A percentile compares a stretch with the other conserved stretches of the same genome.
These are phyloP conservation scores for Drosophila ercepeae DNA, from an alignment of 1,140 invertebrate genomes.

Conservation along the genomic window DNA sequence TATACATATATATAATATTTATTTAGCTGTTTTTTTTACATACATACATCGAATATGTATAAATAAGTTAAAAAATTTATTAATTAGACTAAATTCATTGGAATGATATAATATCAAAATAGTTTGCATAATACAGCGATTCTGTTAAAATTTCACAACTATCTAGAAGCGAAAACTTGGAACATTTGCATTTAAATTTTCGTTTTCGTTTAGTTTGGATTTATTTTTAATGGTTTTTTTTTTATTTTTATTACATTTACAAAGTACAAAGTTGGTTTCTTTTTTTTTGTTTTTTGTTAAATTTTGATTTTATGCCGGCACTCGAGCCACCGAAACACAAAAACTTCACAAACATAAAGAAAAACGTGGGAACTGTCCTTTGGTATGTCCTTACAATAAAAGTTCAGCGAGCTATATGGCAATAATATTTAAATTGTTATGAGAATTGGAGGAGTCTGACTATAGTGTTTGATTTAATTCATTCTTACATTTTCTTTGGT, in stretches of 20 bases:
- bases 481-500: constrained; percentile 48
- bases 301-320: constrained; percentile 22
- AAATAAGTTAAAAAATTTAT: constrained; percentile 82
- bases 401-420: constrained; percentile 29
- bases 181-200: constrained; percentile 36
- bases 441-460: constrained; percentile 56
- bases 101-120: constrained; percentile 83
- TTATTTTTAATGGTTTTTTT: constrained; percentile 12
- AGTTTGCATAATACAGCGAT: constrained; percentile 78
- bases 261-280: constrained; percentile 48
- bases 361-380: constrained; percentile 17
- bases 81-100: constrained; percentile 82
- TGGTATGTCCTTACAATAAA: constrained; percentile 25
- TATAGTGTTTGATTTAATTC: constrained; percentile 42
- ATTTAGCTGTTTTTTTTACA: constrained; percentile 69
- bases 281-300: constrained; percentile 38
- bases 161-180: constrained; percentile 76
- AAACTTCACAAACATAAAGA: constrained; percentile 26
- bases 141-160: constrained; percentile 75
- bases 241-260: constrained; percentile 61
- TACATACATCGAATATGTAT: constrained; percentile 75
- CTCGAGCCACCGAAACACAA: constrained; percentile 15
- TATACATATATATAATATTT: constrained; percentile 68
- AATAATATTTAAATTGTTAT: constrained; percentile 37
- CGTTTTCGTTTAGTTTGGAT: constrained; percentile 3